phyloP scores from a whole-genome alignment of 1,140 invertebrate genomes.

The Agraylea sexmaculata region DNA sequence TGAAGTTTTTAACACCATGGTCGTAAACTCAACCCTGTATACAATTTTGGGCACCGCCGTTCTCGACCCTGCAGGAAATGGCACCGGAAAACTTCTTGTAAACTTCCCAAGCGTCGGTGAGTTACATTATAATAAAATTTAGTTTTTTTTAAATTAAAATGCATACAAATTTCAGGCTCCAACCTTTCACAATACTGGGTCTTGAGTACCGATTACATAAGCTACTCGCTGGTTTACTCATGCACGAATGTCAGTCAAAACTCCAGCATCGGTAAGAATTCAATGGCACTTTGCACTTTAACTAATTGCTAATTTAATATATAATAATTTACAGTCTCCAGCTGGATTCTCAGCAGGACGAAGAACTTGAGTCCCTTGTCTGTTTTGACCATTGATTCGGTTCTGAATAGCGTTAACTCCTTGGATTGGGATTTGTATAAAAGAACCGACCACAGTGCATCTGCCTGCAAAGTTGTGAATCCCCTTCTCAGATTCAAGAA shows the following conservation, averaged over 20 bases:
- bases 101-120: slow-evolving; percentile 22
- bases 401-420: not conserved
- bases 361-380: slow-evolving; percentile 1
- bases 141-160: not conserved
- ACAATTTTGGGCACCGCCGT: slow-evolving; percentile 25
- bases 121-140: no score
- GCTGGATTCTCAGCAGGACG: slow-evolving; percentile 14
- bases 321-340: slow-evolving; percentile 11
- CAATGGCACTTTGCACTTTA: no score
- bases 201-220: slow-evolving; percentile 10
- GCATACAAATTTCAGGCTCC: slow-evolving; percentile 6
- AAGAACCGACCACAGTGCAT: slow-evolving; percentile 7
- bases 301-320: no score
- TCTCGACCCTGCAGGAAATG: slow-evolving; percentile 14
- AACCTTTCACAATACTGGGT: slow-evolving; percentile 16
- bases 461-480: no score
- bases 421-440: slow-evolving; percentile 3
- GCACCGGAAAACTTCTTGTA: slow-evolving; percentile 17
- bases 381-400: slow-evolving; percentile 1
- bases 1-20: slow-evolving; percentile 12
- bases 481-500: no score
- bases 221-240: slow-evolving; percentile 12
- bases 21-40: slow-evolving; percentile 4
- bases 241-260: slow-evolving; percentile 8
- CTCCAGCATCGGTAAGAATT: slow-evolving; percentile 7